These are phyloP conservation scores for Agrochola macilenta DNA, from an alignment of 2,888 invertebrate species.

Conservation along the genomic window DNA sequence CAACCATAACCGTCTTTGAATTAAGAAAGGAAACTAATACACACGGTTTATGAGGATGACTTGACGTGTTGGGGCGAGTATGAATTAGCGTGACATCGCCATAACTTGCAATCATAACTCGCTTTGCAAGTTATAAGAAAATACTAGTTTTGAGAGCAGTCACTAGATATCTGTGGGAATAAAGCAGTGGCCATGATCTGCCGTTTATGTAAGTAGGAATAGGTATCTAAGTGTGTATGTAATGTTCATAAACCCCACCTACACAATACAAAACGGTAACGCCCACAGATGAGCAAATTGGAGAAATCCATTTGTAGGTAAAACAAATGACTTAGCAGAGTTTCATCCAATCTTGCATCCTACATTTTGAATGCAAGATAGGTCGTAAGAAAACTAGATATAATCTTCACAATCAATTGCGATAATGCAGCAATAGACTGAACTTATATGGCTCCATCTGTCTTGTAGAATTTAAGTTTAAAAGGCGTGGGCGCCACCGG, in stretches of 20 bases:
- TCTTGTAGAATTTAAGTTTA: slow-evolving; percentile 74
- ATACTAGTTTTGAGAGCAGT: slow-evolving; percentile 47
- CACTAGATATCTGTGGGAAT: slow-evolving; percentile 12
- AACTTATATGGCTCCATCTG: slow-evolving; percentile 75
- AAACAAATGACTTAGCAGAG: slow-evolving; percentile 5
- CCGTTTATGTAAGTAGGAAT: background rate
- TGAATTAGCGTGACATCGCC: slow-evolving; percentile 67
- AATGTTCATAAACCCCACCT: slow-evolving; percentile 32
- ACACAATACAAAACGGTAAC: slow-evolving; percentile 33
- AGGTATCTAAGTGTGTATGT: slow-evolving; percentile 1
- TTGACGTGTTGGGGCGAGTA: slow-evolving; percentile 45
- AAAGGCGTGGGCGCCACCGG: slow-evolving; percentile 80
- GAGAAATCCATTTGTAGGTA: slow-evolving; percentile 25
- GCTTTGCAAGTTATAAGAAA: slow-evolving; percentile 51
- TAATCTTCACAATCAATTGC: slow-evolving; percentile 43
- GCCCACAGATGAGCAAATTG: slow-evolving; percentile 34
- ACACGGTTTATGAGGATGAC: slow-evolving; percentile 67
- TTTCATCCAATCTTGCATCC: background rate
- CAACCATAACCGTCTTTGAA: slow-evolving; percentile 73
- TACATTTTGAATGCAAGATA: slow-evolving; percentile 15
- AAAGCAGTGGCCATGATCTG: slow-evolving; percentile 11
- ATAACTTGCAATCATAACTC: slow-evolving; percentile 58
- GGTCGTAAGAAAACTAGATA: slow-evolving; percentile 24
- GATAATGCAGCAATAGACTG: slow-evolving; percentile 50
- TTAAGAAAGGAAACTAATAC: slow-evolving; percentile 69